Conservation (phyloP, 2,888 invertebrate species). For the Galeruca laticollis region DNA sequence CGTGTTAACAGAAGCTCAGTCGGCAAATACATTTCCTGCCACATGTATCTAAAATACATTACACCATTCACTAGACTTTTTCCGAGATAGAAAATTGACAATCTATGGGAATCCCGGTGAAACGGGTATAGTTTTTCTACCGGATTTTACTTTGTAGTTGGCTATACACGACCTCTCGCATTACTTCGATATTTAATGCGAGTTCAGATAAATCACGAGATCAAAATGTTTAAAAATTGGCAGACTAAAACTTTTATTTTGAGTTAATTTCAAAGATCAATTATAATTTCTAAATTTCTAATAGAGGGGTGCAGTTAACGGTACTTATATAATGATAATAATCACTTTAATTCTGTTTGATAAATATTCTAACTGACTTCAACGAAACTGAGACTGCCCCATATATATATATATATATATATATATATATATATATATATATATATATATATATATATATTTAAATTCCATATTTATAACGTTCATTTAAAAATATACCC, state of each 20-base stretch:
- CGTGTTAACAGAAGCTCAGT: conserved; percentile 51
- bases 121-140: conserved; percentile 13
- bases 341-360: no score
- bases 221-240: background rate
- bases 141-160: conserved; percentile 26
- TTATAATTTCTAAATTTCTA: no score
- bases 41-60: conserved; percentile 53
- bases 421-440: no score
- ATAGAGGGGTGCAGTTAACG: no score
- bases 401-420: no score
- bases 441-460: no score
- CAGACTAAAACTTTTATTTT: background rate
- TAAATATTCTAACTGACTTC: no score
- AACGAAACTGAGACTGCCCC: no score
- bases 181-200: background rate
- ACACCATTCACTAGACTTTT: conserved; percentile 43
- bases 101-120: conserved; percentile 33
- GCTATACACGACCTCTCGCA: background rate
- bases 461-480: no score
- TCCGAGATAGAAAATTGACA: conserved; percentile 43
- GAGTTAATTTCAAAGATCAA: no score
- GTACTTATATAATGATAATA: no score
- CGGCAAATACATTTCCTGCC: conserved; percentile 51
- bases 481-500: no score
- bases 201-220: background rate